Evolutionary conservation across 2,797 vertebrate genomes (phyloP), one percentile per base, ranked within the genome.

Genomic region (Labroides dimidiatus): DNA sequence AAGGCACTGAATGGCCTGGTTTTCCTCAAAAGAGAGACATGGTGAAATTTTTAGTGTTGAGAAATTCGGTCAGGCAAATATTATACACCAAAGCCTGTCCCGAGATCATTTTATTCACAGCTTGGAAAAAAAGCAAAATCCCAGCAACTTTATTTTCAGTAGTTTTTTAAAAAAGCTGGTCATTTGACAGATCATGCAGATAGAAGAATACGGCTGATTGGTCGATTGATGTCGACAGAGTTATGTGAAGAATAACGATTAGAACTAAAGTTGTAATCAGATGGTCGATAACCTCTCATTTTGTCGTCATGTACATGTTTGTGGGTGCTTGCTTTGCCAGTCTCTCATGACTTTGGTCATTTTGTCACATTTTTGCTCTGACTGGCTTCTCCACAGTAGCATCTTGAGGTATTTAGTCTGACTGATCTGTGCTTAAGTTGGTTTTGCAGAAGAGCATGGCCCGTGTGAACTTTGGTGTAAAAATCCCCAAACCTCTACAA

Each of bases 341-440:
- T 81, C 78, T 82, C 72, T 91, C 81, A 82, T 86, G 89, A 90
- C 79, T 92, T 91, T 91, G 91, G 92, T 91, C 84, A 83, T 84
- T 84, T 86, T 84, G 86, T 91, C 76, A 84, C 85, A 91, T 91
- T 85, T 85, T 83, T 76, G 64, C 80, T 62, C 60, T 41, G 80
- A 47, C 78, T 74, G 82, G 63, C 69, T 90, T 87, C 48, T 91
- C 83, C 88, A 89, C 84, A 88, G 87, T 84, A 84, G 90, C 87
- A 84, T 87, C 76, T 87, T 87, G 84, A 90, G 87, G 85, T 72
- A 79, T 89, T 89, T 68, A 57, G 71, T 30, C 45, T 56, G 65
- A 81, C 80, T 83, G 75, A 68, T 88, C 67, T 84, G 72, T 60
- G 65, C 75, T 71, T 51, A 70, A 61, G 51, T 78, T 61, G 69